Evolutionary conservation across 92 coral and sea anemone genomes (phyloP).

Genomic region (Palythoa caribaeorum): DNA sequence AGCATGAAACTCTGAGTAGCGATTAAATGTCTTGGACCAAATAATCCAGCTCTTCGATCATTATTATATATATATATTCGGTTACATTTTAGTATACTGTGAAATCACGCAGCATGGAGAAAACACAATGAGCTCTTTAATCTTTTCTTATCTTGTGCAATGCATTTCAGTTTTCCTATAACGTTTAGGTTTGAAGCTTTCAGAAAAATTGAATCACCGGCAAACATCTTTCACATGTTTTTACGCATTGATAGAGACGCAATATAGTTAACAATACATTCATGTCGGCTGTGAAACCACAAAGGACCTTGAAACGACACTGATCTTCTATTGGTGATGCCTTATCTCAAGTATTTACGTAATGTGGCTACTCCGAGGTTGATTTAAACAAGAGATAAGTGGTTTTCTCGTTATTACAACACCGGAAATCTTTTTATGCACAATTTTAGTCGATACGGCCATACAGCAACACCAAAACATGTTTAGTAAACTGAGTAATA

Average conservation of each 20-base stretch:
- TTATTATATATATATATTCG: too few relatives aligned
- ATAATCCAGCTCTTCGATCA: too few relatives aligned
- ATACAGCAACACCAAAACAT: background rate
- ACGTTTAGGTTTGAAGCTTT: background rate
- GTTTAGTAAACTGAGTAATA: background rate
- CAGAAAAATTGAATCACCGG: background rate
- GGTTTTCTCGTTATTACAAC: too few relatives aligned
- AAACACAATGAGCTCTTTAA: too few relatives aligned
- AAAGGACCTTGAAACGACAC: background rate
- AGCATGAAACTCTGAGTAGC: too few relatives aligned
- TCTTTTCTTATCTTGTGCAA: background rate
- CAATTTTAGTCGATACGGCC: background rate
- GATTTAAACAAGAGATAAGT: too few relatives aligned
- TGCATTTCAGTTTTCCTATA: background rate
- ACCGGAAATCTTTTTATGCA: background rate
- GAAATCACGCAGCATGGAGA: background rate
- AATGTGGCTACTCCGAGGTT: background rate
- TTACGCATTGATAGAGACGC: background rate
- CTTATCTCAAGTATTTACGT: constrained; percentile 10
- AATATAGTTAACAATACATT: background rate
- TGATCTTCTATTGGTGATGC: background rate
- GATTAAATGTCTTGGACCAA: too few relatives aligned
- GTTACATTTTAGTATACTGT: background rate
- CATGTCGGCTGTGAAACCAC: background rate
- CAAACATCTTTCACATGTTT: background rate